A percentile compares a stretch with the other conserved stretches of the same genome.
These are phyloP conservation scores for Haplotaxodon microlepis DNA, from an alignment of 2,113 vertebrate species.

Conservation along the genomic window DNA sequence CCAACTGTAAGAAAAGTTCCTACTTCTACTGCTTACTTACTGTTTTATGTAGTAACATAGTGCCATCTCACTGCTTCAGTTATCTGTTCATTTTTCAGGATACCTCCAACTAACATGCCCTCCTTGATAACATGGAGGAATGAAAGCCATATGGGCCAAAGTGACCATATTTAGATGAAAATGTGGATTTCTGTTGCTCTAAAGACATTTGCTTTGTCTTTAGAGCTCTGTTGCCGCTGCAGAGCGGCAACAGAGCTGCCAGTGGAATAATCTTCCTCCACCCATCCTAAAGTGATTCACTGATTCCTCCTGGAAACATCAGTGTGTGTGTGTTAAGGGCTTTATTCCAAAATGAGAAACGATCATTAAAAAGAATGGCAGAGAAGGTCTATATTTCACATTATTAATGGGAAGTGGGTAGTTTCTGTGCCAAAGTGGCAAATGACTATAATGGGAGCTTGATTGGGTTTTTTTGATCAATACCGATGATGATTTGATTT, in stretches of 20 bases:
- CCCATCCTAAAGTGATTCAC: not conserved
- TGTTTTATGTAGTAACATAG: not conserved
- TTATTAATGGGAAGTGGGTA: not conserved
- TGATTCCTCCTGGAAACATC: not conserved
- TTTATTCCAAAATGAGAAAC: not conserved
- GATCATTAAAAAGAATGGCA: not conserved
- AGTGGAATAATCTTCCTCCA: not conserved
- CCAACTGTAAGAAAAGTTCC: not conserved
- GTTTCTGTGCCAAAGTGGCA: not conserved
- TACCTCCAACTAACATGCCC: not conserved
- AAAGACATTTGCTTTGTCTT: not conserved
- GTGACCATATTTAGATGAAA: not conserved
- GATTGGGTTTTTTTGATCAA: not conserved
- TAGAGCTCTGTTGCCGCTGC: not conserved
- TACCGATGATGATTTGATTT: not conserved
- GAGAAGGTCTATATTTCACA: not conserved
- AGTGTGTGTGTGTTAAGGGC: not conserved
- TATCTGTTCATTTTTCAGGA: not conserved
- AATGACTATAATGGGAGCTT: not conserved
- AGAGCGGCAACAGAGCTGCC: not conserved
- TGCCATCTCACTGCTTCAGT: not conserved
- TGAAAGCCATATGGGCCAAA: not conserved
- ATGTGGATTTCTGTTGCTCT: not conserved
- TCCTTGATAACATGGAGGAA: not conserved
- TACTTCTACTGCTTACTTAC: not conserved